Conservation (phyloP, 2,113 vertebrate genomes). For the Dasyurus viverrinus region DNA sequence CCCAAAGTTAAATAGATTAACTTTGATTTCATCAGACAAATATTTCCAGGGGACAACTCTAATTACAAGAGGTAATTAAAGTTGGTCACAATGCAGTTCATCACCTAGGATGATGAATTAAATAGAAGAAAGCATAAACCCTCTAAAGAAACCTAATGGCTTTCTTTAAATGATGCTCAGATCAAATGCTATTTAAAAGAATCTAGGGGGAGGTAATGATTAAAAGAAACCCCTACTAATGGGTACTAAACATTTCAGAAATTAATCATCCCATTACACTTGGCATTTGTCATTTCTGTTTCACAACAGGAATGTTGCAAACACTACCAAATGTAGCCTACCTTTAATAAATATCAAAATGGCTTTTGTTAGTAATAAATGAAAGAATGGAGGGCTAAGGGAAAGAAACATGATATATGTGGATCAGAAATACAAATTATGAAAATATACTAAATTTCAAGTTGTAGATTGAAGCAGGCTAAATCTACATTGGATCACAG, state of each 20-base stretch:
- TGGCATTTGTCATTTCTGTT: constrained; percentile 64
- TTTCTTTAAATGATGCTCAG: constrained; percentile 57
- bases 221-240: constrained; percentile 50
- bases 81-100: constrained; percentile 65
- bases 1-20: constrained; percentile 53
- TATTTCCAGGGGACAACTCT: constrained; percentile 55
- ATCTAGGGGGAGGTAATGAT: constrained; percentile 61
- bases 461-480: background rate
- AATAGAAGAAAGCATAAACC: constrained; percentile 55
- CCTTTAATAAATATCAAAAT: background rate
- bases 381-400: background rate
- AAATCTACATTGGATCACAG: background rate
- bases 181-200: constrained; percentile 76
- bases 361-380: background rate
- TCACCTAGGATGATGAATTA: constrained; percentile 66
- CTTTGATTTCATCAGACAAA: constrained; percentile 58
- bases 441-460: background rate
- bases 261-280: constrained; percentile 62
- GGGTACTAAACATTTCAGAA: constrained; percentile 64
- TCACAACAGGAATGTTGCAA: constrained; percentile 67
- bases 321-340: background rate
- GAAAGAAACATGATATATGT: background rate
- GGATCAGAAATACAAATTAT: background rate
- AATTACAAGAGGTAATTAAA: constrained; percentile 79
- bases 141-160: constrained; percentile 47